Evolutionary conservation across 2,113 vertebrate genomes (phyloP), one percentile per base, ranked within the genome.

Genomic region (Nanorana parkeri): DNA sequence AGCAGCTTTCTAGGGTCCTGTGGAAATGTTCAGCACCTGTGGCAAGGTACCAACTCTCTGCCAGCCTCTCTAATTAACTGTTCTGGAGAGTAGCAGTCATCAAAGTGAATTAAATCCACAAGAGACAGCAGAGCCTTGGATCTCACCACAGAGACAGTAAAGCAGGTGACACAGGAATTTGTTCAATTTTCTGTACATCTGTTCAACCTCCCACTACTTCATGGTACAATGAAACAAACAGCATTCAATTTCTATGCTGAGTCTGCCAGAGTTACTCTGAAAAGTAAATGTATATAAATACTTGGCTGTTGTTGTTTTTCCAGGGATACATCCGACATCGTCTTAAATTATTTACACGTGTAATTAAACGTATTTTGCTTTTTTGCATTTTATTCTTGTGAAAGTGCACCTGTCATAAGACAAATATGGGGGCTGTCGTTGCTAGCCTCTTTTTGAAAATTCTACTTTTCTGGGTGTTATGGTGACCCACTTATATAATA

Each of bases 61-160:
- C 21, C 67, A 79, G 76, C 68, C 28, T 29, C 56, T 76, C 87
- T 93, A 94, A 92, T 94, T 89, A 94, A 87, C 54, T 85, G 7
- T 87, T 89, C 81, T 68, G 63, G 52, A 80, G 86, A 88, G 80
- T 89, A n/a, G 61, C 24, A 74, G 85, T 66, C 61, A 87, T 88
- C 58, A 84, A 87, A 88, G 78, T 28, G 87, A 81, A 87, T 82
- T 75, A 84, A 89, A 89, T 67, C 6, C 81, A 80, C n/a, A 61
- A 17, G 63, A 58, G 51, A 1, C 77, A 87, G 71, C 80, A 80
- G 74, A 75, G 21, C 1, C 77, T 77, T 87, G 15, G 68, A 86
- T 82, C 52, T 67, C 75, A 55, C 7, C 66, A 83, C n/a, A 72
- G 69, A 5, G 13, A 41, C 66, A 77, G 74, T 80, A 84, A 80